Percentiles rank a stretch among this genome's conserved stretches.
phyloP scores from a whole-genome alignment of 2,888 invertebrate genomes.

The Bruchidius siliquastri region DNA sequence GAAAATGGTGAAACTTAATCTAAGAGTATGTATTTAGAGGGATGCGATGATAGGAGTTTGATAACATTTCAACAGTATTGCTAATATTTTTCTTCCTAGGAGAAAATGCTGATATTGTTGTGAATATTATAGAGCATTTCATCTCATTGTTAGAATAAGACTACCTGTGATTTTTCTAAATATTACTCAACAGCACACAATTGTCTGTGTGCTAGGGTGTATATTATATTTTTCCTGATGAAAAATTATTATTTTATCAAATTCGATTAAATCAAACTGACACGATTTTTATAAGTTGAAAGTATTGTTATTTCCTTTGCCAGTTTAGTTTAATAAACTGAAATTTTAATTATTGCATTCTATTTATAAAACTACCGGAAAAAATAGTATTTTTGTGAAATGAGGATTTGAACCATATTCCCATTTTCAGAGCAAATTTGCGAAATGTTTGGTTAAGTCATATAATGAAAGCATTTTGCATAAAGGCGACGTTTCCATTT shows the following conservation, averaged over 20 bases:
- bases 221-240: conserved; percentile 6
- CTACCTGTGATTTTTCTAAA: conserved; percentile 22
- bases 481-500: too few relatives aligned
- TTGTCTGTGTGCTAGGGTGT: background rate
- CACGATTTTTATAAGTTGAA: conserved; percentile 3
- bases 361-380: background rate
- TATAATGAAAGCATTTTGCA: too few relatives aligned
- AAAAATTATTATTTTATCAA: conserved; percentile 5
- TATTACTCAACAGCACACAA: conserved; percentile 1
- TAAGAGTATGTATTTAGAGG: too few relatives aligned
- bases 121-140: conserved; percentile 3
- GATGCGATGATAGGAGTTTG: too few relatives aligned
- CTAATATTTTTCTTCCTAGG: too few relatives aligned
- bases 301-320: background rate
- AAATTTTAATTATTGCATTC: background rate
- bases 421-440: too few relatives aligned
- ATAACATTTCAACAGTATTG: too few relatives aligned
- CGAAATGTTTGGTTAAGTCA: too few relatives aligned
- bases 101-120: background rate
- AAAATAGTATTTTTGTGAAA: too few relatives aligned
- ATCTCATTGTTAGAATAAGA: conserved; percentile 12
- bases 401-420: too few relatives aligned
- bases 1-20: too few relatives aligned
- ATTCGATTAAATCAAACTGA: background rate
- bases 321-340: background rate